Conservation (phyloP, 2,888 invertebrate species). For the Troilus luridus region DNA sequence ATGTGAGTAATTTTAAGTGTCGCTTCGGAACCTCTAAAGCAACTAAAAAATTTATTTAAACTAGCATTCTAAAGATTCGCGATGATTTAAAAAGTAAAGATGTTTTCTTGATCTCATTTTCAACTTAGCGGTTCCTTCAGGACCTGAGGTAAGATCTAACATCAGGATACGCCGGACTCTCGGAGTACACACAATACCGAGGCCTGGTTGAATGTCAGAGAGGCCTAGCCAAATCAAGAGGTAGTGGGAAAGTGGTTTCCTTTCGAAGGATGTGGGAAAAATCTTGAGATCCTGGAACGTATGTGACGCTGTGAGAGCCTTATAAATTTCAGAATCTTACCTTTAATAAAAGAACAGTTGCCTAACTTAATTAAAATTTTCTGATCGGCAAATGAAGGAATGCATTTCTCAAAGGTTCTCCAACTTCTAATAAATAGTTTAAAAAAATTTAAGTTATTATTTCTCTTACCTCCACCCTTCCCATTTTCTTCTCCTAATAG, state of each 20-base stretch:
- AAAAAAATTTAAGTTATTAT: too few relatives aligned
- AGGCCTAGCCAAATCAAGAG: background rate
- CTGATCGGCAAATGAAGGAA: background rate
- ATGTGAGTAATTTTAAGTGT: background rate
- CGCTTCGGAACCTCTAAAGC: background rate
- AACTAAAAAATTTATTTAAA: too few relatives aligned
- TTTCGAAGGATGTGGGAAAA: constrained; percentile 6
- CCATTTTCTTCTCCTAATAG: too few relatives aligned
- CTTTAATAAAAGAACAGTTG: background rate
- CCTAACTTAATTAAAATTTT: background rate
- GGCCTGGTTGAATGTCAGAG: background rate
- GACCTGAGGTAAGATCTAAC: background rate
- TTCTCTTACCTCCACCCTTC: too few relatives aligned
- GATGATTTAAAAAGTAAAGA: too few relatives aligned
- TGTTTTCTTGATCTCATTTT: too few relatives aligned
- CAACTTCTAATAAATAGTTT: too few relatives aligned
- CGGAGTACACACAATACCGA: background rate
- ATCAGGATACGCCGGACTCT: background rate
- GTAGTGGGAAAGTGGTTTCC: constrained; percentile 20
- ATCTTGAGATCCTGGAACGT: background rate
- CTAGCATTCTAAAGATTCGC: too few relatives aligned
- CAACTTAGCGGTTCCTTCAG: too few relatives aligned
- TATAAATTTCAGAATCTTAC: background rate
- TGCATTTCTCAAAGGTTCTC: background rate
- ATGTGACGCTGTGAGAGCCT: background rate